phyloP scores from a whole-genome alignment of 2,888 invertebrate species.

The Gordius sp. region DNA sequence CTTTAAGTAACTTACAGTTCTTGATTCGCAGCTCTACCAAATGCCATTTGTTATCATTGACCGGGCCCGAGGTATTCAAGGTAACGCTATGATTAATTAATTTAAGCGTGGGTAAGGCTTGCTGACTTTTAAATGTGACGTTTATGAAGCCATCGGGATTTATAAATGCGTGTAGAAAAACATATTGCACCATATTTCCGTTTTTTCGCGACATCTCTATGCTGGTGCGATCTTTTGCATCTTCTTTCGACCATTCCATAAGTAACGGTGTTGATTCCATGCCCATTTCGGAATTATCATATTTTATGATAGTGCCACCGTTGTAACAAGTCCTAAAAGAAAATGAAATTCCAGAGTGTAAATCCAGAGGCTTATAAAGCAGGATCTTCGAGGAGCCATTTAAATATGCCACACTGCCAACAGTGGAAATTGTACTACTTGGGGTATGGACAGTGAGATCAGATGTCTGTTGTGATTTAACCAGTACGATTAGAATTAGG shows the following conservation, averaged over 20 bases:
- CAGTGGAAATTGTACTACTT: too few relatives aligned
- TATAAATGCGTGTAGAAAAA: too few relatives aligned
- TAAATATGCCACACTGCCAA: constrained; percentile 10
- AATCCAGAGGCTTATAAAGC: background rate
- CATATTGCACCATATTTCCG: too few relatives aligned
- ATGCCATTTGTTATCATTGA: constrained; percentile 9
- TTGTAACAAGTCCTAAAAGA: constrained; percentile 6
- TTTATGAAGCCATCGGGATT: background rate
- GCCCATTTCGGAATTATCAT: too few relatives aligned
- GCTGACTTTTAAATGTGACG: background rate
- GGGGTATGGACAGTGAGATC: too few relatives aligned
- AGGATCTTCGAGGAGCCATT: background rate
- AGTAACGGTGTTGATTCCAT: too few relatives aligned
- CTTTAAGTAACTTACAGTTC: background rate
- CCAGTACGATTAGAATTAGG: too few relatives aligned
- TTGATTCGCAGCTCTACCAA: background rate
- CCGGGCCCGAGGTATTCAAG: background rate
- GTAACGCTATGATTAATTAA: background rate
- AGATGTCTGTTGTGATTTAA: too few relatives aligned
- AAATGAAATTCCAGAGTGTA: background rate
- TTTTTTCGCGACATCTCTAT: too few relatives aligned
- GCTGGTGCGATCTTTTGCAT: too few relatives aligned
- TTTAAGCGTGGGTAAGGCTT: background rate
- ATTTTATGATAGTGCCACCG: background rate
- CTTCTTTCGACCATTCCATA: too few relatives aligned